Base-by-base conservation (phyloP, 2,888 invertebrate genomes). In the Hydropsyche betteni region DNA sequence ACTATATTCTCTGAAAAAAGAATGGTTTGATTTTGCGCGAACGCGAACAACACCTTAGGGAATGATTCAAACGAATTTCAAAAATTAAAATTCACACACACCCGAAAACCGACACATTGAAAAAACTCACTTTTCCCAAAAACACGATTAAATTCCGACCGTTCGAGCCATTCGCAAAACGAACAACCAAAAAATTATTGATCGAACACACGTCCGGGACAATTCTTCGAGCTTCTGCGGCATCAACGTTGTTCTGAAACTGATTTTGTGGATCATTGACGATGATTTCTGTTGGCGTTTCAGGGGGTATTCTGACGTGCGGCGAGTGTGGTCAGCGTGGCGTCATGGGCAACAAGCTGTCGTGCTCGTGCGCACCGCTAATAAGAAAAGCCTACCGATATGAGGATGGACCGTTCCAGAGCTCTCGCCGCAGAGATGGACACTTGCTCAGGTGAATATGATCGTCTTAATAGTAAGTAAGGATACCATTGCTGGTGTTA, bases 261-360 rank as follows among this genome's bases (percentile, higher is more conserved):
- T 24, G 24, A 24, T 24, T 24, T 24, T 24, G 24, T 2, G 24
- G 24, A 24, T 24, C 24, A 24, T 4, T 55, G 16, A 16, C 16
- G 50, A 64, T 36, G 34, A 36, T 36, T 61, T 50, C 16, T 2
- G 24, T 24, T 24, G 33, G 5, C 8, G 8, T 84, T 83, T 10
- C 84, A 88, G 88, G 88, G 87, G 89, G 86, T 86, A 86, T 87
- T 87, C 86, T 86, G 84, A 86, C 86, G 85, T 88, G 87, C 85
- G 86, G 86, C 83, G 87, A 88, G 84, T 88, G 88, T 83, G 88
- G 88, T 82, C 85, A 87, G 85, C 89, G 90, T 87, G 90, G 88
- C 85, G 88, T 91, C 85, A 96, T 98, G 98, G 98, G 98, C 88
- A 98, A 98, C 90, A 98, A 98, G 90, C 90, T 98, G 85, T 96